Conservation (phyloP, 92 coral and sea anemone genomes). For the Zoanthus gigantus region DNA sequence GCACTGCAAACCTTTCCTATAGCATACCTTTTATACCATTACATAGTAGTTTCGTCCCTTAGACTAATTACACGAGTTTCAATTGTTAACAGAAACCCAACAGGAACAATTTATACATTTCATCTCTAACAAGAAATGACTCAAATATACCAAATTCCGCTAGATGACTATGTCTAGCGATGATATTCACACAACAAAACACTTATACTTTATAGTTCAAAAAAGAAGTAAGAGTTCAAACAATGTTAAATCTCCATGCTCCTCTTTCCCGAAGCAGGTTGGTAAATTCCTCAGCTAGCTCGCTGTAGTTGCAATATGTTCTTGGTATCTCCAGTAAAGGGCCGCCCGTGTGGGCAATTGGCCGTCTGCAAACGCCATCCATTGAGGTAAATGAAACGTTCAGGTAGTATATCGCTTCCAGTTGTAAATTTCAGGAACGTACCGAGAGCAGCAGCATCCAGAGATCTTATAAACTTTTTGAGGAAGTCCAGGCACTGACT, state of each 20-base stretch:
- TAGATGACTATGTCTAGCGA: constrained; percentile 14
- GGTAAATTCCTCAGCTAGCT: constrained; percentile 67
- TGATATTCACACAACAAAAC: background rate
- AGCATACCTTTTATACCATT: constrained; percentile 19
- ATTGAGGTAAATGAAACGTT: constrained; percentile 15
- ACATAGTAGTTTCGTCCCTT: constrained; percentile 27
- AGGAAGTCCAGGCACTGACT: constrained; percentile 24
- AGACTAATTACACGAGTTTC: constrained; percentile 20
- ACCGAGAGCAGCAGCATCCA: constrained; percentile 37
- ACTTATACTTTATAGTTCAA: background rate
- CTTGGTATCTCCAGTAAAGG: constrained; percentile 60
- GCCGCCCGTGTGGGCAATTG: constrained; percentile 63
- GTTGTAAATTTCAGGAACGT: constrained; percentile 26
- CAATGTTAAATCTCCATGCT: constrained; percentile 48
- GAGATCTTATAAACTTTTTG: constrained; percentile 23
- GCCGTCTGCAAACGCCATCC: constrained; percentile 44
- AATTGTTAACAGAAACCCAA: constrained; percentile 10
- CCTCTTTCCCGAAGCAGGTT: constrained; percentile 44
- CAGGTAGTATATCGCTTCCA: constrained; percentile 25
- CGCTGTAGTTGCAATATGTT: constrained; percentile 53
- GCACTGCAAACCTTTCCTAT: constrained; percentile 23
- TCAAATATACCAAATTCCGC: constrained; percentile 20
- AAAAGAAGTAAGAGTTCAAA: constrained; percentile 17
- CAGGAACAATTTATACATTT: constrained; percentile 1
- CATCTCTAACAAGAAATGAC: constrained; percentile 15